Conservation (phyloP, 35 echinoderm and acorn worm genomes). For the Lytechinus pictus region DNA sequence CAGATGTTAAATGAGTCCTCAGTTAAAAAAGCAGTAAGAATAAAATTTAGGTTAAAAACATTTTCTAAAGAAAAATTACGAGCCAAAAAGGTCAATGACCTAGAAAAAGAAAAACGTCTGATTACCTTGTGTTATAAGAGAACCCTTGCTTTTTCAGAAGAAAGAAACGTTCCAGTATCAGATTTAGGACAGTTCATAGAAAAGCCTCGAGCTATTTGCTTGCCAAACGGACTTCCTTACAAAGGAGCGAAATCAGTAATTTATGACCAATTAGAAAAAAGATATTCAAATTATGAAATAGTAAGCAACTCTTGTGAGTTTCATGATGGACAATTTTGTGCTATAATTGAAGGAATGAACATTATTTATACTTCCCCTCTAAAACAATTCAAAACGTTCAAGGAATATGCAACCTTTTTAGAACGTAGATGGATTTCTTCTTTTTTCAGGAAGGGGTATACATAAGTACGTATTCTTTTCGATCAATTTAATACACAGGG, state of each 20-base stretch:
- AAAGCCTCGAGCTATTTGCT: conserved; percentile 27
- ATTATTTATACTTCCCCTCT: conserved; percentile 46
- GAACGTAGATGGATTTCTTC: conserved; percentile 11
- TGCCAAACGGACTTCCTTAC: neutral
- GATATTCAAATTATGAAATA: neutral
- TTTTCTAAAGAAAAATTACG: no score
- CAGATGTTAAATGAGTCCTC: no score
- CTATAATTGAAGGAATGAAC: conserved; percentile 2
- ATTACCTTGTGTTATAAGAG: conserved; percentile 32
- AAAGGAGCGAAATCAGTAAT: conserved; percentile 46
- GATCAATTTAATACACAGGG: conserved; percentile 63
- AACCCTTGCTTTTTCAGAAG: neutral
- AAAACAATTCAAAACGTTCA: neutral
- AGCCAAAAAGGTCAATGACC: no score
- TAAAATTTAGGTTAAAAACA: no score
- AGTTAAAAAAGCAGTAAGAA: no score
- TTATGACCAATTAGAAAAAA: neutral
- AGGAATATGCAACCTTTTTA: conserved; percentile 35
- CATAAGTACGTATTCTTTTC: conserved; percentile 60
- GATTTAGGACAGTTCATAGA: conserved; percentile 37
- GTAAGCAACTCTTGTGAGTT: neutral
- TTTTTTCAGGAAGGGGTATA: neutral
- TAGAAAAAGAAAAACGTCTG: no score
- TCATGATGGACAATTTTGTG: neutral
- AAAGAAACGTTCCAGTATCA: neutral